Conservation (phyloP, 1,140 invertebrate genomes). For the Brachionus calyciflorus region DNA sequence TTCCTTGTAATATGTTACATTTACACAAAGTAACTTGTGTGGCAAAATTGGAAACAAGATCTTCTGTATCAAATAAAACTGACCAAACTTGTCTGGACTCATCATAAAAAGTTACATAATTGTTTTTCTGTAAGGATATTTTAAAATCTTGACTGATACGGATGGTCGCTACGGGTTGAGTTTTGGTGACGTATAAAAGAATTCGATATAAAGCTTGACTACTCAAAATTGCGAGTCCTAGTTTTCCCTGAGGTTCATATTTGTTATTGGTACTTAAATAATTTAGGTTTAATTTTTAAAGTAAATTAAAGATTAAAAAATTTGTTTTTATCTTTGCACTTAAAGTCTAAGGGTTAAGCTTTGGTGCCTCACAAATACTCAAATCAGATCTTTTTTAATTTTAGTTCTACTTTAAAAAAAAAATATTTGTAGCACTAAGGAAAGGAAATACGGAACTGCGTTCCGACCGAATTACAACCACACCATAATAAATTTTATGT, state of each 20-base stretch:
- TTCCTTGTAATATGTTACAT: slow-evolving; percentile 14
- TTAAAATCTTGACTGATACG: slow-evolving; percentile 54
- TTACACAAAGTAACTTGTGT: slow-evolving; percentile 52
- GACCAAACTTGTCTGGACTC: slow-evolving; percentile 58
- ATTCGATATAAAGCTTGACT: slow-evolving; percentile 57
- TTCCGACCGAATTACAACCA: too few species aligned
- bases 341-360: too few species aligned
- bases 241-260: slow-evolving; percentile 59
- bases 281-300: too few species aligned
- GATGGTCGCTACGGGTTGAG: slow-evolving; percentile 58
- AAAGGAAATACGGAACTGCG: too few species aligned
- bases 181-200: slow-evolving; percentile 59
- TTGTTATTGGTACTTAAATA: slow-evolving; percentile 56
- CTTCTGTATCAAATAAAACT: slow-evolving; percentile 58
- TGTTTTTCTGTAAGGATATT: slow-evolving; percentile 60
- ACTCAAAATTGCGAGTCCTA: slow-evolving; percentile 57
- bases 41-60: slow-evolving; percentile 54
- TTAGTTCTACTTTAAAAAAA: too few species aligned
- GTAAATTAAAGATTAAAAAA: too few species aligned
- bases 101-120: slow-evolving; percentile 62
- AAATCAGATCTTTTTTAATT: too few species aligned
- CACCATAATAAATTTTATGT: too few species aligned
- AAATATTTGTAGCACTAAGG: too few species aligned
- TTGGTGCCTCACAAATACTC: too few species aligned
- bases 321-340: too few species aligned